Base-by-base conservation (phyloP, 2,888 invertebrate genomes). In the Macrophya annulata region DNA sequence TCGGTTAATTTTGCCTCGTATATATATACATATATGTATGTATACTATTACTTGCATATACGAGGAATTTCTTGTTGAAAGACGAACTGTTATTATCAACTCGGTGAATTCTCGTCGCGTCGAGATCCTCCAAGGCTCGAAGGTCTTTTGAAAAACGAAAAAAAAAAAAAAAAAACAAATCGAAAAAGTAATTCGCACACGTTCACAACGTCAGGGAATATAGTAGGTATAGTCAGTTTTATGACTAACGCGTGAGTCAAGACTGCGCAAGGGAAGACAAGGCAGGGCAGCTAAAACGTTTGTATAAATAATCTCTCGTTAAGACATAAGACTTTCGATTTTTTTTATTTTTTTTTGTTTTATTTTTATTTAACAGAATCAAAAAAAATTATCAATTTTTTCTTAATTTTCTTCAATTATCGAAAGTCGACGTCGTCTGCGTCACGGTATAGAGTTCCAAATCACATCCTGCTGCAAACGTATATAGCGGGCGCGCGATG, bases 101-200 rank as follows among this genome's bases (percentile, higher is more conserved):
- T 25, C 25, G 48, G 31, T 17, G 74, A 68, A 68, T 85, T 84
- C 86, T 86, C 85, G 85, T 84, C 86, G 86, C 86, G 86, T 84
- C 82, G 68, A 84, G 85, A 87, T 87, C 87, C 86, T 89, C 40
- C 17, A 88, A 88, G 89, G 88, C 55, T 17, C 55, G 55, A 55
- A 55, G n/a, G 55, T 76, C 87, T 87, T 85, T 86, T 87, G 86
- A 68, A 59, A 17, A 4, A 59, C 8, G 31, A 68, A 31, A 68
- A 59, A 59, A n/a, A 59, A 59, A 68, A 25, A 65, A 8, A 55
- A 68, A 59, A 59, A n/a, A 59, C 8, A 68, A 68, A 31, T 55
- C 55, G 55, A 55, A 68, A 68, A 68, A 31, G 68, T 43, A 21
- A 74, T 74, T 43, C 72, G 43, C 72, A n/a, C 72, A 74, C 72